A percentile compares a stretch with the other conserved stretches of the same genome.
These are phyloP conservation scores for Arion vulgaris DNA, from an alignment of 1,140 invertebrate genomes.

Conservation along the genomic window DNA sequence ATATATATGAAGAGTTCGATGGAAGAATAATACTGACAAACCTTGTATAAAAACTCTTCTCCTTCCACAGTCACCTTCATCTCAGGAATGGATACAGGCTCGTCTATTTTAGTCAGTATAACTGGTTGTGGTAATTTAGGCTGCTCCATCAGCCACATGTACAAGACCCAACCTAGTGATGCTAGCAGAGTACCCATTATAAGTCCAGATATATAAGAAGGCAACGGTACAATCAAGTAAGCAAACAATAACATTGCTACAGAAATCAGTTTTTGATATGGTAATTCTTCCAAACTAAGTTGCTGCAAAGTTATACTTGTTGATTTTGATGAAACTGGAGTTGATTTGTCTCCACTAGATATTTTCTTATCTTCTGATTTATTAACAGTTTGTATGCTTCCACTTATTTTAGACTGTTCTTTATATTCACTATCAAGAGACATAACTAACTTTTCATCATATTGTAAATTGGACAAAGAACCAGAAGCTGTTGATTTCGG, in stretches of 20 bases:
- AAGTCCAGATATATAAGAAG: conserved; percentile 66
- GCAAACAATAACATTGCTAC: conserved; percentile 52
- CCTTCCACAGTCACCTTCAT: conserved; percentile 62
- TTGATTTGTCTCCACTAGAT: background rate
- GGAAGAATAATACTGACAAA: conserved; percentile 37
- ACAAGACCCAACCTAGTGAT: conserved; percentile 49
- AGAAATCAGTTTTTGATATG: conserved; percentile 47
- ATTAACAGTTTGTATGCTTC: conserved; percentile 1
- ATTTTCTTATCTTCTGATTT: background rate
- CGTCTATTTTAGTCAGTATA: conserved; percentile 48
- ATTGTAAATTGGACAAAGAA: conserved; percentile 49
- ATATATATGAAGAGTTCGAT: no score
- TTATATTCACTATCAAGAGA: conserved; percentile 4
- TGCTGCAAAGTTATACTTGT: background rate
- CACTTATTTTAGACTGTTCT: background rate
- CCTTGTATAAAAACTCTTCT: conserved; percentile 63
- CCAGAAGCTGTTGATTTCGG: conserved; percentile 43
- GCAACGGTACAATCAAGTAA: conserved; percentile 65
- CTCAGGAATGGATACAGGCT: conserved; percentile 62
- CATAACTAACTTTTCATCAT: conserved; percentile 31
- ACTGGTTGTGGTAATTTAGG: conserved; percentile 45
- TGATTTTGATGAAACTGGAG: background rate
- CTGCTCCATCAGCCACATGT: conserved; percentile 57
- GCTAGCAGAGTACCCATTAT: conserved; percentile 59
- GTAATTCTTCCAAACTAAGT: conserved; percentile 39